Conservation (phyloP, 1,140 invertebrate genomes). For the Calephelis nemesis region DNA sequence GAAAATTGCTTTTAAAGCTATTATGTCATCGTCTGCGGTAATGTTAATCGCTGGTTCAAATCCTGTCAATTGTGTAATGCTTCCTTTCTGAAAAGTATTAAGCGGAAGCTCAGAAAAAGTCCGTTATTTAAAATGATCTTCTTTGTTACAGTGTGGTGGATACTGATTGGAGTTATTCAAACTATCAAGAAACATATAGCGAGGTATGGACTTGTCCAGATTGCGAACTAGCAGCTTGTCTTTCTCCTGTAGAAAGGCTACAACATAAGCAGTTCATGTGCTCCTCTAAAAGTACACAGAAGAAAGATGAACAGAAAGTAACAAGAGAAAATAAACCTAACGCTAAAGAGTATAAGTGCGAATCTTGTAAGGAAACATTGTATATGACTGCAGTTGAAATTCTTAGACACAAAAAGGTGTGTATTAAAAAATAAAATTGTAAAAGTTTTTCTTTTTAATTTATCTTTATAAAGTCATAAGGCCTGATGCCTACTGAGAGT, state of each 20-base stretch:
- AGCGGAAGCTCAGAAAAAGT: no score
- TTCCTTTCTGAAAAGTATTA: no score
- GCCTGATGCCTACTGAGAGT: no score
- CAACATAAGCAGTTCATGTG: conserved; percentile 75
- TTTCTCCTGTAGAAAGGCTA: conserved; percentile 81
- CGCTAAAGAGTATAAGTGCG: conserved; percentile 85
- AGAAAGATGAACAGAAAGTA: conserved; percentile 47
- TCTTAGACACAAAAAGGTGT: conserved; percentile 85
- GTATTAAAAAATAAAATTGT: conserved; percentile 60
- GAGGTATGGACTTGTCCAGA: conserved; percentile 80
- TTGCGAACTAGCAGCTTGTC: conserved; percentile 75
- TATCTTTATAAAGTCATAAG: no score
- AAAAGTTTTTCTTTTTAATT: conserved; percentile 4
- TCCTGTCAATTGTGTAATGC: no score
- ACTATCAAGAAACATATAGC: conserved; percentile 76
- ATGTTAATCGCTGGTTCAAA: no score
- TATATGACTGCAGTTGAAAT: conserved; percentile 87
- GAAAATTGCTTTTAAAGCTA: no score
- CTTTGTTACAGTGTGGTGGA: conserved; percentile 78
- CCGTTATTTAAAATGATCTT: background rate
- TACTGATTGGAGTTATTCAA: conserved; percentile 81
- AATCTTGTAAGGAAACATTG: conserved; percentile 84
- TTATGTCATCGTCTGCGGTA: no score
- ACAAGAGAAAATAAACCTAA: conserved; percentile 80
- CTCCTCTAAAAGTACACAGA: conserved; percentile 51